phyloP scores from a whole-genome alignment of 2,888 invertebrate genomes.

The Gymnocheta viridis region DNA sequence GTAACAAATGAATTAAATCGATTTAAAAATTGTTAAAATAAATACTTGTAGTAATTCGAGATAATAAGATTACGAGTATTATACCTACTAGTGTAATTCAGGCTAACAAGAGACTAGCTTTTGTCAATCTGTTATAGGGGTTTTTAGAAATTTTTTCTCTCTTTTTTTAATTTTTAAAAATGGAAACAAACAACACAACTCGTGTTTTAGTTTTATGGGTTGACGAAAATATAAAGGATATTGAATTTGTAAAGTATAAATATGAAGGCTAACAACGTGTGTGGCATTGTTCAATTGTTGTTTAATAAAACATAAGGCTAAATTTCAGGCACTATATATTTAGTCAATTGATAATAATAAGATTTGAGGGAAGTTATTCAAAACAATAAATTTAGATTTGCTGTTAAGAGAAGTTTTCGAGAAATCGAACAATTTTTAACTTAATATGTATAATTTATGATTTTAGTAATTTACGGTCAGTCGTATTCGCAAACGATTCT shows the following conservation, averaged over 20 bases:
- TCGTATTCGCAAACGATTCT: too few species aligned
- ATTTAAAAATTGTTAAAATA: constrained; percentile 31
- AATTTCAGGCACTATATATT: not conserved
- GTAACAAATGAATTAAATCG: constrained; percentile 60
- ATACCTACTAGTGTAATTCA: constrained; percentile 41
- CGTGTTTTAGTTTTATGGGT: constrained; percentile 33
- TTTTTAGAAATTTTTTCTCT: not conserved
- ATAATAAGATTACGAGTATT: constrained; percentile 35
- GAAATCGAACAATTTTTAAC: too few species aligned
- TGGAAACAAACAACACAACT: constrained; percentile 36
- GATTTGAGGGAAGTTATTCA: not conserved
- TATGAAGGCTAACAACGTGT: constrained; percentile 52
- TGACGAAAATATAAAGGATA: constrained; percentile 10
- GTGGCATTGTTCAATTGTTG: constrained; percentile 46
- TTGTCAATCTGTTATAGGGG: not conserved
- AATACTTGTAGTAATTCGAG: constrained; percentile 10
- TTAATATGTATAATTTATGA: too few species aligned
- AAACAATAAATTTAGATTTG: too few species aligned
- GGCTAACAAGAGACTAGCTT: constrained; percentile 57
- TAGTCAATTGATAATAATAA: not conserved
- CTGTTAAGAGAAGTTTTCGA: too few species aligned
- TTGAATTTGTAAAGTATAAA: constrained; percentile 3
- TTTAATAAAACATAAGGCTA: not conserved
- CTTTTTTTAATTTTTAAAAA: constrained; percentile 23
- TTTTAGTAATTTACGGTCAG: too few species aligned